Evolutionary conservation across 2,888 invertebrate genomes (phyloP).

Genomic region (Brachypterus glaber): DNA sequence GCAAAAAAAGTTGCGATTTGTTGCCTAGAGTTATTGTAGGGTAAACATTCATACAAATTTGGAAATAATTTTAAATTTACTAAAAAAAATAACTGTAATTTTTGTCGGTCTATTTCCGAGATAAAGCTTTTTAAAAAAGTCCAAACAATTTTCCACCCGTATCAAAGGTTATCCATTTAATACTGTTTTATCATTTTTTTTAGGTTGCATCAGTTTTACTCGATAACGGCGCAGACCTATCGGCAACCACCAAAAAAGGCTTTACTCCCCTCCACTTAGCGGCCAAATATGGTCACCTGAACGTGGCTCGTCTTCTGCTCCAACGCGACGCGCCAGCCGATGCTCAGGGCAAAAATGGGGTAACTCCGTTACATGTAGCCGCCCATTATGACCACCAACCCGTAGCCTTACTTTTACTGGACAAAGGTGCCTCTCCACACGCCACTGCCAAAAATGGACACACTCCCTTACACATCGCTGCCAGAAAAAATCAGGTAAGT

Average conservation of each 20-base stretch:
- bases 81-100: no score
- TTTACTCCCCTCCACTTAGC: slow-evolving; percentile 96
- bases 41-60: no score
- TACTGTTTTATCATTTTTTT: no score
- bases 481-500: slow-evolving; percentile 83
- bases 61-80: no score
- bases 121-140: no score
- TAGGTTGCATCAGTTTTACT: slow-evolving; percentile 79
- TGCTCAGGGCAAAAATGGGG: slow-evolving; percentile 86
- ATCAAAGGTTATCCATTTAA: no score
- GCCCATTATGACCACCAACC: slow-evolving; percentile 93
- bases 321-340: slow-evolving; percentile 77
- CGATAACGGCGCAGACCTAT: slow-evolving; percentile 82
- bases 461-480: slow-evolving; percentile 95
- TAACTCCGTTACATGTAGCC: slow-evolving; percentile 93
- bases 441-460: slow-evolving; percentile 96
- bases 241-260: slow-evolving; percentile 90
- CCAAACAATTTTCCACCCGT: no score
- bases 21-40: no score
- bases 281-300: slow-evolving; percentile 92
- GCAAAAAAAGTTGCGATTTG: no score
- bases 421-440: slow-evolving; percentile 90
- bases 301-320: slow-evolving; percentile 77
- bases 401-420: slow-evolving; percentile 79
- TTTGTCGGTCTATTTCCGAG: no score